phyloP scores from a whole-genome alignment of 2,888 invertebrate species.

The Zaprionus lineosus region DNA sequence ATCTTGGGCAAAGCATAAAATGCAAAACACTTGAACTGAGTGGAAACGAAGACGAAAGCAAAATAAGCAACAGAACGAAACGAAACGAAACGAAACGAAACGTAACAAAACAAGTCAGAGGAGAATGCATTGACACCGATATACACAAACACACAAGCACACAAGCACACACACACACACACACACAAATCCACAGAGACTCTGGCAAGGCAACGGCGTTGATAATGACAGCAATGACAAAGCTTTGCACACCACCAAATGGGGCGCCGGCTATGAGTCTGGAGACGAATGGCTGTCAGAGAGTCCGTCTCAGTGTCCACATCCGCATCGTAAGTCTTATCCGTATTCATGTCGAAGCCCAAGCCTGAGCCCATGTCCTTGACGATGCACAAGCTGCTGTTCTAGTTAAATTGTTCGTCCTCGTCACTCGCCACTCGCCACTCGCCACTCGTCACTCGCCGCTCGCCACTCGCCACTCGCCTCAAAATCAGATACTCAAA shows the following conservation, averaged over 20 bases:
- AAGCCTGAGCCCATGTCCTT: conserved; percentile 48
- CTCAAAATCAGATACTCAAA: too few relatives aligned
- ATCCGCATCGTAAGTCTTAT: neutral
- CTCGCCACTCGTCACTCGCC: too few relatives aligned
- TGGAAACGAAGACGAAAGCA: conserved; percentile 67
- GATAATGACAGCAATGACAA: conserved; percentile 69
- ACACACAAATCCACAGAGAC: neutral
- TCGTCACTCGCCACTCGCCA: too few relatives aligned
- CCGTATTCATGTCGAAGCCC: neutral
- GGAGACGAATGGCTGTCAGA: conserved; percentile 44
- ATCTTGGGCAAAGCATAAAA: conserved; percentile 60
- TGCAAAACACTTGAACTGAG: conserved; percentile 76
- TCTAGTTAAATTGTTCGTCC: conserved; percentile 71
- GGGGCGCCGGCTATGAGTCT: conserved; percentile 26
- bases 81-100: conserved; percentile 31
- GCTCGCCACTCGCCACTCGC: too few relatives aligned
- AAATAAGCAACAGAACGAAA: conserved; percentile 60
- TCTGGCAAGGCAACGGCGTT: conserved; percentile 49
- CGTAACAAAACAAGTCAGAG: conserved; percentile 35
- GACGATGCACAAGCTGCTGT: conserved; percentile 47
- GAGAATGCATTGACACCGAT: conserved; percentile 21
- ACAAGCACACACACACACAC: neutral
- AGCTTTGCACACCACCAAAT: conserved; percentile 43
- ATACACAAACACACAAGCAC: neutral
- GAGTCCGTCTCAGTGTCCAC: conserved; percentile 10